These are phyloP conservation scores for Gymnothorax javanicus DNA, from an alignment of 2,797 vertebrate genomes.

Conservation along the genomic window DNA sequence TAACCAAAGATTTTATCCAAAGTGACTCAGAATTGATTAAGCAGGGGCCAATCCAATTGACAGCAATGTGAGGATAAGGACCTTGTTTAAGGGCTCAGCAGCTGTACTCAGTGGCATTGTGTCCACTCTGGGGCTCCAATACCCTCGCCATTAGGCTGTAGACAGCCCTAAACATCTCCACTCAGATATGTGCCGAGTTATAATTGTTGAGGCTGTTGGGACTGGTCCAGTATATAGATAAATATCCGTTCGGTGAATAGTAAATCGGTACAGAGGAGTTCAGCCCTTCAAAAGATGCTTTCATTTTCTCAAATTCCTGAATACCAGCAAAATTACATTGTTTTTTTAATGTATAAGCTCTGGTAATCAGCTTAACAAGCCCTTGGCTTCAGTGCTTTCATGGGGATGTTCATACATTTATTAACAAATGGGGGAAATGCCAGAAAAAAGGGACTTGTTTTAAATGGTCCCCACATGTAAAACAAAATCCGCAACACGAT, in stretches of 20 bases:
- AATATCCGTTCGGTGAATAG: neutral
- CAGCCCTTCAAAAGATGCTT: neutral
- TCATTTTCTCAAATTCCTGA: neutral
- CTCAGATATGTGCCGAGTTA: neutral
- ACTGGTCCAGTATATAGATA: neutral
- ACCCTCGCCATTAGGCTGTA: too few species aligned
- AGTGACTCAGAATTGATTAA: too few species aligned
- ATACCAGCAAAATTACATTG: neutral
- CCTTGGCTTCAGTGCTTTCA: neutral
- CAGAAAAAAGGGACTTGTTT: constrained; percentile 1
- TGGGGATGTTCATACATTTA: neutral
- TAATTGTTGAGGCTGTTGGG: neutral
- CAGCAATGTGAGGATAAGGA: too few species aligned
- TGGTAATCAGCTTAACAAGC: constrained; percentile 5
- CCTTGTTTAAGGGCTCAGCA: too few species aligned
- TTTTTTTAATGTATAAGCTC: neutral
- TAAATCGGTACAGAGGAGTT: neutral
- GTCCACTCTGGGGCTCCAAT: too few species aligned
- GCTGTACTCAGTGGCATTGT: too few species aligned
- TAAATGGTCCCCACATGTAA: neutral
- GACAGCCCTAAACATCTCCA: neutral
- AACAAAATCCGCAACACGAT: neutral
- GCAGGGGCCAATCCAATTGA: too few species aligned
- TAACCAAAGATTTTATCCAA: too few species aligned
- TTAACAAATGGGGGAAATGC: neutral